Conservation (phyloP, 2,797 vertebrate genomes). For the Alauda arvensis region DNA sequence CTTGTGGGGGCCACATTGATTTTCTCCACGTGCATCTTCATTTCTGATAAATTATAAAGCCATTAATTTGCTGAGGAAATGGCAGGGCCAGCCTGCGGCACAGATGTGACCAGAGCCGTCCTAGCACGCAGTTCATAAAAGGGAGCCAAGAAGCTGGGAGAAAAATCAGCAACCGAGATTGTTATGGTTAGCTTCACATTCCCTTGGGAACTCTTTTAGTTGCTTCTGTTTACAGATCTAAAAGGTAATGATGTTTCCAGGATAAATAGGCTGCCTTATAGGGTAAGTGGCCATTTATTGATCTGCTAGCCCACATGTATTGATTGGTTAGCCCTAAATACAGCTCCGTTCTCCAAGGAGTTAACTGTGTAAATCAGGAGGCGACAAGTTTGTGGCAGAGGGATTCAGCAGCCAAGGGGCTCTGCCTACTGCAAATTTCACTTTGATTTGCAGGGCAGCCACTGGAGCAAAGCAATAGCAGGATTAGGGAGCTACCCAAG, state of each 20-base stretch:
- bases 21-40: constrained; percentile 92
- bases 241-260: constrained; percentile 82
- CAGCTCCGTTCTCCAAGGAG: constrained; percentile 57
- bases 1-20: constrained; percentile 93
- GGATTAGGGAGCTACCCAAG: constrained; percentile 1
- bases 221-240: constrained; percentile 84
- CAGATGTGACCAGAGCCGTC: constrained; percentile 91
- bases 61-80: constrained; percentile 98
- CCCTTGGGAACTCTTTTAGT: constrained; percentile 81
- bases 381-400: constrained; percentile 16
- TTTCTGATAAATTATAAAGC: constrained; percentile 97
- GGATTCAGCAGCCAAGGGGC: background rate
- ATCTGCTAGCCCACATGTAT: constrained; percentile 71
- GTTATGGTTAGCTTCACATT: constrained; percentile 87
- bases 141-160: constrained; percentile 80
- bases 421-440: background rate
- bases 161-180: constrained; percentile 83
- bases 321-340: constrained; percentile 70
- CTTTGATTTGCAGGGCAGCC: constrained; percentile 41
- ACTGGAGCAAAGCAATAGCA: background rate
- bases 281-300: constrained; percentile 73
- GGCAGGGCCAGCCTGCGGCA: constrained; percentile 88
- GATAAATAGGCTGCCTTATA: constrained; percentile 81
- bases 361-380: constrained; percentile 65
- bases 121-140: constrained; percentile 82